Base-by-base conservation (phyloP, 2,113 vertebrate species). In the Salminus brasiliensis region DNA sequence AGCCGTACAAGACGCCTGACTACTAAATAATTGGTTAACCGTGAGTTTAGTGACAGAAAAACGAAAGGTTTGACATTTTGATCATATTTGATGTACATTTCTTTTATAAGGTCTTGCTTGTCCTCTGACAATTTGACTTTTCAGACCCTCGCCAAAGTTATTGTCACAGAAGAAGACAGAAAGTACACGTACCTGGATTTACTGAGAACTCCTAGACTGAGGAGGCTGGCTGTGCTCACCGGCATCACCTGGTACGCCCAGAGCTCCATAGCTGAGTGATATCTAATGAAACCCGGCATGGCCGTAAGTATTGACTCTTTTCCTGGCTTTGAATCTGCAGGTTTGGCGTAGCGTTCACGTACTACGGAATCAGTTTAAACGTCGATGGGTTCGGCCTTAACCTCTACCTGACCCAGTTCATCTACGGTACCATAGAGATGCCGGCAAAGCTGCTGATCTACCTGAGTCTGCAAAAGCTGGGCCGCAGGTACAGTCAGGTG, bases 321-420 rank as follows among this genome's bases (percentile, higher is more conserved):
- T 43, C 6, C 39, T 11, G 8, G 8, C 8, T 43, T 3, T 7
- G 16, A 45, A 45, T 45, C 43, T 75, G 43, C 81, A 93, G 92
- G 91, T 93, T 76, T 43, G 90, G 92, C 1, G 81, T 91, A 0
- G 86, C 90, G 5, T 86, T 76, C 29, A 82, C 85, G 0, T 93
- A 92, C 68, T 93, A 92, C 0, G 90, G 88, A 39, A 92, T 91
- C 69, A 87, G 87, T 69, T 75, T 92, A 5, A 92, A 92, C 47
- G 55, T 91, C 1, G 21, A 25, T 11, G 88, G 85, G 16, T 92
- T 92, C 60, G 89, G 88, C 12, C 60, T 88, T n/a, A 89, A 87
- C 70, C 81, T 93, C 74, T 91, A 91, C 71, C 72, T 92, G 36
- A 91, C 90, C 15, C 90, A 92, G 83, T 91, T 92, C 69, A 82